Evolutionary conservation across 2,797 vertebrate genomes (phyloP), one percentile per base, ranked within the genome.

Genomic region (Thunnus albacares): DNA sequence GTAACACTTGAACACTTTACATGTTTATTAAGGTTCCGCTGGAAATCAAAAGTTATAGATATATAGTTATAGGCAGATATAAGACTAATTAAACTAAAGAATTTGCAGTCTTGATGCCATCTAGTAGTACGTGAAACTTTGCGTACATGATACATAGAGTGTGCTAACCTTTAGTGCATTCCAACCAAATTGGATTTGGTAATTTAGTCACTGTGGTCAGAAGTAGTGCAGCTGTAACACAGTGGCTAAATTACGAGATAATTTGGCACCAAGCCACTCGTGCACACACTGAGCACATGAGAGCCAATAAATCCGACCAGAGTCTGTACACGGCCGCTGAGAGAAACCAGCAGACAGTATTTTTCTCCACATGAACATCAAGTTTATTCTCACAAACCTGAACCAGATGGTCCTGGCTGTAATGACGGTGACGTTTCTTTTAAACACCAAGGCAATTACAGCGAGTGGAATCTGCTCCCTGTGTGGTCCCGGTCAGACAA

Each of bases 351-450:
- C 70, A 56, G 45, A 18, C 43, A 18, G 35, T n/a, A 51, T 63
- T 68, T 53, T 35, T 41, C 67, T 60, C 51, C 61, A 57, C 49
- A 6, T 17, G 14, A 70, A 38, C 35, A 38, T 75, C 22, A 4
- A 33, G 64, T 75, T 83, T 79, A 55, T 68, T 70, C 74, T 61
- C 47, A 60, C 45, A 61, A 83, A 87, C 56, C 52, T 71, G 64
- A 85, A 86, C 83, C 88, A 89, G 88, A 87, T 90, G 88, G 30
- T 55, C 49, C 73, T 35, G 3, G 71, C 68, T 76, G 57, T 79
- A 26, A 83, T 24, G 75, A 45, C 33, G 22, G 78, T n/a, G 75
- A 45, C 35, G 22, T 63, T 78, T 74, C 45, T 80, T 74, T 81
- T 49, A 67, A 66, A 6, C 24, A 26, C 26, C 26, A 10, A 24